These are phyloP conservation scores for Drosophila incognita DNA, from an alignment of 2,888 invertebrate species.

Conservation along the genomic window DNA sequence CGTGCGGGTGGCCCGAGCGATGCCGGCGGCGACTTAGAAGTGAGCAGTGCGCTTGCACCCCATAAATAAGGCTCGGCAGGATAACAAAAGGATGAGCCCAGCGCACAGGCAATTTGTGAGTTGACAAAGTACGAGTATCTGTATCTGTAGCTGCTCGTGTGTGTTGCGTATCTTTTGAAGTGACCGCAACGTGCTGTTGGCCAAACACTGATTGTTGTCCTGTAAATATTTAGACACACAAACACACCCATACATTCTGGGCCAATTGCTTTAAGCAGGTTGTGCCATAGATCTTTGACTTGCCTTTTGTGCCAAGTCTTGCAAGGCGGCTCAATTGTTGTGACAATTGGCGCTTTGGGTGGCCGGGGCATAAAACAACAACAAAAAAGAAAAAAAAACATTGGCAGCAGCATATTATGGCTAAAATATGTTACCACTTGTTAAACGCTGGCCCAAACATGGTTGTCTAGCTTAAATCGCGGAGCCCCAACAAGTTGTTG, in stretches of 20 bases:
- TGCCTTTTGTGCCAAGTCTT: slow-evolving; percentile 23
- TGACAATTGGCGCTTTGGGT: slow-evolving; percentile 76
- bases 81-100: slow-evolving; percentile 61
- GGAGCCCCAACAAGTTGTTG: slow-evolving; percentile 70
- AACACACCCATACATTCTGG: slow-evolving; percentile 38
- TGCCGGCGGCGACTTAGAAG: slow-evolving; percentile 43
- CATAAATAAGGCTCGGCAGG: slow-evolving; percentile 72
- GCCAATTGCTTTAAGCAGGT: slow-evolving; percentile 48
- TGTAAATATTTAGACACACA: slow-evolving; percentile 69
- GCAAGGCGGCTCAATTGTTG: slow-evolving; percentile 43
- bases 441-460: slow-evolving; percentile 72
- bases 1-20: slow-evolving; percentile 59
- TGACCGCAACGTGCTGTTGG: slow-evolving; percentile 35
- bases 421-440: slow-evolving; percentile 72
- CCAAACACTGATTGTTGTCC: slow-evolving; percentile 37
- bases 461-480: slow-evolving; percentile 42
- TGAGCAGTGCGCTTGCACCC: slow-evolving; percentile 18
- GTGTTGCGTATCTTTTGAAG: slow-evolving; percentile 39
- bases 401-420: slow-evolving; percentile 21
- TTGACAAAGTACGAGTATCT: slow-evolving; percentile 69
- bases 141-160: slow-evolving; percentile 18
- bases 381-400: slow-evolving; percentile 10
- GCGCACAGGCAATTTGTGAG: slow-evolving; percentile 71
- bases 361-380: slow-evolving; percentile 28
- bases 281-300: slow-evolving; percentile 56